Base-by-base conservation (phyloP, 2,797 vertebrate genomes). In the Dermochelys coriacea region DNA sequence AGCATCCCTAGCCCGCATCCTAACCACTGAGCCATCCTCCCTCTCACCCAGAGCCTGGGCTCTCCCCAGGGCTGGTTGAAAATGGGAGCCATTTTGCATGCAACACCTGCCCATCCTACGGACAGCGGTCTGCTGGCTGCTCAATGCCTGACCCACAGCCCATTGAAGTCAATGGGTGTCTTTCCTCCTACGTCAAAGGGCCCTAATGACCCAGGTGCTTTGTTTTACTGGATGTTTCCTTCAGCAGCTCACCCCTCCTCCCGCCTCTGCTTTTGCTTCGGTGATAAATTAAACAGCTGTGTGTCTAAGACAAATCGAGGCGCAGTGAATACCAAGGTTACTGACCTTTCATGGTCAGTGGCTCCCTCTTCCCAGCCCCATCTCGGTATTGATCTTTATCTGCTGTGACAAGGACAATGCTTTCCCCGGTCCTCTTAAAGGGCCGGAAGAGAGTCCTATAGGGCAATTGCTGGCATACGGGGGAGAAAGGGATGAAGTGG, bases 271-370 rank as follows among this genome's bases (percentile, higher is more conserved):
- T 23, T 18, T 61, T 71, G 64, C 64, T 90, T 41, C 64, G 51
- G n/a, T 90, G 84, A 52, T 86, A 71, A 41, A 71, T 71, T 11
- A 37, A 71, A 41, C 64, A 37, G n/a, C 64, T 71, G 89, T 86
- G 89, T 90, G 84, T 86, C 78, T 74, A 90, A 90, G 89, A n/a
- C 89, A 86, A 90, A 75, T 57, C 45, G 84, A 81, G 10, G 78
- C 45, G 7, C 45, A 50, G 57, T 41, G 82, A 90, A 85, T 81
- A 27, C 83, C 82, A 90, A 85, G 64, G 78, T 82, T 90, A 51
- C 78, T 90, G 89, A 84, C 89, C 89, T 90, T 90, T 90, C 89
- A 90, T 85, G 89, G 89, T 90, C 89, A 45, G 21, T 50, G 52
- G 51, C 34, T 81, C 77, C 61, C 50, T 55, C 59, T 49, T 74